A percentile compares a stretch with the other conserved stretches of the same genome.
These are phyloP conservation scores for Cataglyphis altisquamis DNA, from an alignment of 2,888 invertebrate species.

Conservation along the genomic window DNA sequence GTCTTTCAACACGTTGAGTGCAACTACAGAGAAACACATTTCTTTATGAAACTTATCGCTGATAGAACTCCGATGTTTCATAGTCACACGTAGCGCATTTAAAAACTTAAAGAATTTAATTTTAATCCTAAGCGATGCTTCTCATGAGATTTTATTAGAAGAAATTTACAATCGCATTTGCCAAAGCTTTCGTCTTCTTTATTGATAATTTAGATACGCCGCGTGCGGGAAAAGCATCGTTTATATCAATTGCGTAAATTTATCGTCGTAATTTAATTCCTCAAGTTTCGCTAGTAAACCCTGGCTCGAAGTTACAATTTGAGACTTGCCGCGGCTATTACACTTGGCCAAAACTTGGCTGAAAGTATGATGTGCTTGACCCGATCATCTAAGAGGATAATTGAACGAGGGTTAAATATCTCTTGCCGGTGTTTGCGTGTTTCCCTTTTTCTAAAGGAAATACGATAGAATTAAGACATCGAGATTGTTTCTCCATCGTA, in stretches of 20 bases:
- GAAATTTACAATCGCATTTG: not conserved
- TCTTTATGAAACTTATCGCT: not conserved
- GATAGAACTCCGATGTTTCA: not conserved
- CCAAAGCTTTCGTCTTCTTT: not conserved
- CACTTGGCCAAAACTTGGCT: constrained; percentile 27
- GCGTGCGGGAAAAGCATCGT: not conserved
- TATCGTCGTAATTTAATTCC: constrained; percentile 41
- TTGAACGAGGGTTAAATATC: constrained; percentile 32
- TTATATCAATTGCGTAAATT: not conserved
- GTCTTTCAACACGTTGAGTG: not conserved
- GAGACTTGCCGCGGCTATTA: constrained; percentile 29
- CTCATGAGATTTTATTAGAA: not conserved
- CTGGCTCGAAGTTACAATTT: constrained; percentile 34
- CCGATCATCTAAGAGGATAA: constrained; percentile 29
- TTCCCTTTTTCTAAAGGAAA: not conserved
- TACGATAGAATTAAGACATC: not conserved
- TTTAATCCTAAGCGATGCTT: not conserved
- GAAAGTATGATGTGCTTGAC: constrained; percentile 14
- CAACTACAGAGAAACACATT: not conserved
- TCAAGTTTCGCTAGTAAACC: constrained; percentile 30
- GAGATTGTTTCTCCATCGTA: not conserved
- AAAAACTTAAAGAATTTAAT: not conserved
- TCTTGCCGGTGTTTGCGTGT: not conserved
- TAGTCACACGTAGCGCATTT: not conserved
- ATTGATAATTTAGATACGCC: not conserved